Conservation (phyloP, 2,113 vertebrate species). For the Pseudorasbora parva region DNA sequence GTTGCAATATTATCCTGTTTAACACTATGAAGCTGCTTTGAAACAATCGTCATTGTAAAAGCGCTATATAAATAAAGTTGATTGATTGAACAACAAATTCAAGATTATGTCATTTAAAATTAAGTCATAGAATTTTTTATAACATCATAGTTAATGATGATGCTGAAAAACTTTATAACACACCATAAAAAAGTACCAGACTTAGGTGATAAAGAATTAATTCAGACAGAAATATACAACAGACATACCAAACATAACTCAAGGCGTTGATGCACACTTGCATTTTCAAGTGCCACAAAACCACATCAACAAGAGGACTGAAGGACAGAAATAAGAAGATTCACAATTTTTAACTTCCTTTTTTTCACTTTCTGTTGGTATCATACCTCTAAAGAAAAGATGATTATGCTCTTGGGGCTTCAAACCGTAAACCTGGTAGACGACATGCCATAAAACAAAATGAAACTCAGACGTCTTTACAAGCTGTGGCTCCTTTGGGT, state of each 20-base stretch:
- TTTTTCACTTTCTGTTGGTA: not conserved
- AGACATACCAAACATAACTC: not conserved
- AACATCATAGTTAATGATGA: not conserved
- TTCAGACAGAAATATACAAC: slow-evolving; percentile 20
- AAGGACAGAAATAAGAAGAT: not conserved
- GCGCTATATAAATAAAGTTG: too few species aligned
- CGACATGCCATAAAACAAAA: slow-evolving; percentile 33
- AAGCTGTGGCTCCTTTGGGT: slow-evolving; percentile 34
- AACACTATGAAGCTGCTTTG: too few species aligned
- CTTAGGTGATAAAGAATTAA: not conserved
- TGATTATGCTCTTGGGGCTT: slow-evolving; percentile 20
- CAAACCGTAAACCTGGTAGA: slow-evolving; percentile 41
- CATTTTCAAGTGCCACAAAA: not conserved
- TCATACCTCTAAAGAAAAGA: slow-evolving; percentile 26
- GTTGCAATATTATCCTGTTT: too few species aligned
- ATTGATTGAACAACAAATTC: too few species aligned
- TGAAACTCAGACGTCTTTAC: slow-evolving; percentile 39
- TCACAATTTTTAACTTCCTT: not conserved
- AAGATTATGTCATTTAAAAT: too few species aligned
- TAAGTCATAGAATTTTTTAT: too few species aligned
- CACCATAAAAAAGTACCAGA: not conserved
- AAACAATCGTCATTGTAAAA: too few species aligned
- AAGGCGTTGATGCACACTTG: not conserved
- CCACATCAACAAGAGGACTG: not conserved
- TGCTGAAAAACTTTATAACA: not conserved